Evolutionary conservation across 2,888 invertebrate genomes (phyloP), one percentile per base, ranked within the genome.

Genomic region (Cerceris rybyensis): DNA sequence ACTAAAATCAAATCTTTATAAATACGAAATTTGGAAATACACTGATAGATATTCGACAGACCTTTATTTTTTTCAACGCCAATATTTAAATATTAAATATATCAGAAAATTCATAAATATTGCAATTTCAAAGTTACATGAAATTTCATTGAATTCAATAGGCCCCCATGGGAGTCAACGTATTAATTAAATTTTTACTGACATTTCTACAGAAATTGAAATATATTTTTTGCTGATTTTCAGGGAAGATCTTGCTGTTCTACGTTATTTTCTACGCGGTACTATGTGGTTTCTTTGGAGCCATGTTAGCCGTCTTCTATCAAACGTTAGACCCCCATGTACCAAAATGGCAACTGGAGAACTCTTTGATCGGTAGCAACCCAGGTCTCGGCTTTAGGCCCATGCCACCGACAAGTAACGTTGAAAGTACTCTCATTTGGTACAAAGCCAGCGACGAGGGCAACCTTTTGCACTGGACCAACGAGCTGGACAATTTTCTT

Each of bases 331-430:
- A 98, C 91, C 93, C 94, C 85, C 95, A 96, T 90, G 95, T 94
- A 92, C 98, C 98, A 16, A 98, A 98, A 92, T 98, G 98, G 97
- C 96, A 96, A 93, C 94, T 97, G 92, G 96, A 96, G 17, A 94
- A 95, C 78, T 98, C 98, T 59, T 93, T 98, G 90, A 98, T 98
- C 90, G 98, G 98, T 84, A 95, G 94, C 90, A 99, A 99, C 94
- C 99, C 99, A 93, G 99, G 98, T 91, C 95, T 99, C 90, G 99
- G 99, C 85, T 99, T 98, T 94, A 95, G 99, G 91, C 99, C 99
- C 81, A 97, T 98, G 96, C 98, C 98, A 84, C 96, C 98, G 87
- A 96, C 97, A 88, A 95, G 95, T 76, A 98, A 97, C 93, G 97
- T 98, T 87, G 98, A 98, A 93, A 98, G 98, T 92, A 99, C 99